Conservation (phyloP, 2,888 invertebrate genomes). For the Lasioglossum zephyrum region DNA sequence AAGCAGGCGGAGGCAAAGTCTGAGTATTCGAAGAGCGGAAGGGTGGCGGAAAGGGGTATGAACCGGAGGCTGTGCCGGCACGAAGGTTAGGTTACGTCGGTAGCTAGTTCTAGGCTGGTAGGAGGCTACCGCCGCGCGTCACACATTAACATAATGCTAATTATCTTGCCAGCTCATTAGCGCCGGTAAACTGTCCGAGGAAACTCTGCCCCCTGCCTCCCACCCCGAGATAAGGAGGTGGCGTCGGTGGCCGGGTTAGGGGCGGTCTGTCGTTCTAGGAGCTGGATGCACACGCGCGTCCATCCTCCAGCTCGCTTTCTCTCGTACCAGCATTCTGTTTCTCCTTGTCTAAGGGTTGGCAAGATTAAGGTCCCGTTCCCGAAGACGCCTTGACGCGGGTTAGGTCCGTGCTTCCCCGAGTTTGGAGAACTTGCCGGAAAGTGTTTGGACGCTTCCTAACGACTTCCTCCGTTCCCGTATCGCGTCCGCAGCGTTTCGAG, state of each 20-base stretch:
- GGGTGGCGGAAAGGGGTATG: conserved; percentile 39
- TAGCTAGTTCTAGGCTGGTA: conserved; percentile 59
- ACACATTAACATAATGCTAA: conserved; percentile 84
- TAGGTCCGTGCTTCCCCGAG: conserved; percentile 69
- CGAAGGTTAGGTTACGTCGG: conserved; percentile 78
- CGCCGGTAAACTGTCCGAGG: conserved; percentile 83
- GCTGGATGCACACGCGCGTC: conserved; percentile 57
- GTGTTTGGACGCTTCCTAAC: conserved; percentile 72
- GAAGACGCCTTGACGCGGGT: conserved; percentile 74
- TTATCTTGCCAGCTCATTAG: conserved; percentile 84
- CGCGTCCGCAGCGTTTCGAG: conserved; percentile 48
- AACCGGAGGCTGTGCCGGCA: conserved; percentile 38
- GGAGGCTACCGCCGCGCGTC: conserved; percentile 72
- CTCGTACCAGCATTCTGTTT: background rate
- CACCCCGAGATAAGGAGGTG: conserved; percentile 80
- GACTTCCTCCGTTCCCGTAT: conserved; percentile 55
- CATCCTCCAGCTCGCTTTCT: conserved; percentile 8
- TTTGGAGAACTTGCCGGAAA: conserved; percentile 70
- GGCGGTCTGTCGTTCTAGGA: conserved; percentile 68
- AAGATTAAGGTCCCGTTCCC: conserved; percentile 72
- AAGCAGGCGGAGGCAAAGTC: conserved; percentile 11
- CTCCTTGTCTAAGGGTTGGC: conserved; percentile 59
- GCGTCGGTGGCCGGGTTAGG: conserved; percentile 50
- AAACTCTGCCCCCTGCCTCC: conserved; percentile 75
- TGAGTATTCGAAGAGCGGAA: background rate